Percentiles rank a stretch among this genome's conserved stretches.
These are phyloP conservation scores for Drosophila greeni DNA, from an alignment of 2,888 invertebrate species.

Conservation along the genomic window DNA sequence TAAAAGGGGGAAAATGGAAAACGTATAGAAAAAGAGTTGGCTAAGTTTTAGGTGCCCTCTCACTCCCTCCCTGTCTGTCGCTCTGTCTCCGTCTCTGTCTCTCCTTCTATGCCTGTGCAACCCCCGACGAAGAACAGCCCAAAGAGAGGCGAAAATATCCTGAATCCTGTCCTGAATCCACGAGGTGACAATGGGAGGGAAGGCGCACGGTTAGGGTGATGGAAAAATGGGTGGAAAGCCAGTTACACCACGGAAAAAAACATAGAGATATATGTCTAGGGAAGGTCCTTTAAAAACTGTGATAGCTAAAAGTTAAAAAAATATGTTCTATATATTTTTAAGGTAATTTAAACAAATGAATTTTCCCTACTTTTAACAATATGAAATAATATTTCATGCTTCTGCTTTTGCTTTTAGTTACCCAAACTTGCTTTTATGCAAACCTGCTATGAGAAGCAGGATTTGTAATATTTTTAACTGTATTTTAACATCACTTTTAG, in stretches of 20 bases:
- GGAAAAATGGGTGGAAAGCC: slow-evolving; percentile 1
- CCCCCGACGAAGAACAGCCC: slow-evolving; percentile 54
- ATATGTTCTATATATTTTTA: background rate
- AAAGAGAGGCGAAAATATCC: slow-evolving; percentile 25
- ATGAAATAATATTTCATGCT: too few relatives aligned
- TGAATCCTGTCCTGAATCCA: slow-evolving; percentile 29
- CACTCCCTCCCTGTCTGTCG: slow-evolving; percentile 6
- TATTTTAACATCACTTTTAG: too few relatives aligned
- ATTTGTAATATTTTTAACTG: too few relatives aligned
- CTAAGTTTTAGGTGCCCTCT: slow-evolving; percentile 36
- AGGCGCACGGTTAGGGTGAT: background rate
- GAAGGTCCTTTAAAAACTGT: background rate
- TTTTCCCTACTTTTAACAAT: too few relatives aligned
- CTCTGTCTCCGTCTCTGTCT: slow-evolving; percentile 2
- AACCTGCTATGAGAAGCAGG: too few relatives aligned
- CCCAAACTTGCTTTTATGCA: too few relatives aligned
- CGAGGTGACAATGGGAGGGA: slow-evolving; percentile 33
- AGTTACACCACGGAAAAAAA: background rate
- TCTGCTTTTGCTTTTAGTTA: too few relatives aligned
- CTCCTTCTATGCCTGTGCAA: slow-evolving; percentile 32
- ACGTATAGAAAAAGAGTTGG: slow-evolving; percentile 61
- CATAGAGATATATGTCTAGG: background rate
- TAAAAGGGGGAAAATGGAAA: slow-evolving; percentile 49
- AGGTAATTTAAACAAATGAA: background rate
- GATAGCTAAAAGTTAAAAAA: background rate